Conservation (phyloP, 2,113 vertebrate genomes). For the Etia nguti region DNA sequence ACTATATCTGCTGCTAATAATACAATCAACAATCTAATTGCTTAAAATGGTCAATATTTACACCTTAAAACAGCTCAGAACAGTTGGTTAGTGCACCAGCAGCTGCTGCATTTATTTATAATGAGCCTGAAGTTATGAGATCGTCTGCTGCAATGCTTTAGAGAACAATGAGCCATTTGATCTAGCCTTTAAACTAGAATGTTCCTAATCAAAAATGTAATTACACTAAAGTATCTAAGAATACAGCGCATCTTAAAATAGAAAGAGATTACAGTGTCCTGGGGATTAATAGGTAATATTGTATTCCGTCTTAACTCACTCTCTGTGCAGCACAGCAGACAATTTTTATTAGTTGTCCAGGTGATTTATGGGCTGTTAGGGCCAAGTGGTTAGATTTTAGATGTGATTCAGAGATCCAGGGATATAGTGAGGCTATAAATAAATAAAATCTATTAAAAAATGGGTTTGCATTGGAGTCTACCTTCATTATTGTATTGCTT, state of each 20-base stretch:
- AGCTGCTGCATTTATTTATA: background rate
- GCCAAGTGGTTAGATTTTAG: background rate
- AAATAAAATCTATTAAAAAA: background rate
- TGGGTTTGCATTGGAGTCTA: background rate
- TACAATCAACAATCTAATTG: background rate
- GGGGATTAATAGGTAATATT: constrained; percentile 10
- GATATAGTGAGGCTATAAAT: background rate
- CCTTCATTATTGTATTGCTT: background rate
- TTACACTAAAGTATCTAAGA: constrained; percentile 9
- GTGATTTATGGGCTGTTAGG: constrained; percentile 2
- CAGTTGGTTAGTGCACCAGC: background rate
- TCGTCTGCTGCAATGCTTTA: background rate
- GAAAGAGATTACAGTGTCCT: constrained; percentile 18
- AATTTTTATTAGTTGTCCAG: background rate
- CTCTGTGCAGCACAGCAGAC: background rate
- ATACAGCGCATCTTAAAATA: constrained; percentile 11
- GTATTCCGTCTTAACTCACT: background rate
- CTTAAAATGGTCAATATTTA: background rate
- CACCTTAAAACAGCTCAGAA: background rate
- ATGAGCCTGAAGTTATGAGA: background rate
- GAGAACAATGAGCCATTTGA: background rate
- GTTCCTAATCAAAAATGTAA: constrained; percentile 8
- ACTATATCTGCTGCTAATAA: background rate
- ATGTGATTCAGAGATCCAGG: constrained; percentile 2
- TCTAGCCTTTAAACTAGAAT: constrained; percentile 6